phyloP scores from a whole-genome alignment of 2,113 vertebrate species.

The Labeo rohita region DNA sequence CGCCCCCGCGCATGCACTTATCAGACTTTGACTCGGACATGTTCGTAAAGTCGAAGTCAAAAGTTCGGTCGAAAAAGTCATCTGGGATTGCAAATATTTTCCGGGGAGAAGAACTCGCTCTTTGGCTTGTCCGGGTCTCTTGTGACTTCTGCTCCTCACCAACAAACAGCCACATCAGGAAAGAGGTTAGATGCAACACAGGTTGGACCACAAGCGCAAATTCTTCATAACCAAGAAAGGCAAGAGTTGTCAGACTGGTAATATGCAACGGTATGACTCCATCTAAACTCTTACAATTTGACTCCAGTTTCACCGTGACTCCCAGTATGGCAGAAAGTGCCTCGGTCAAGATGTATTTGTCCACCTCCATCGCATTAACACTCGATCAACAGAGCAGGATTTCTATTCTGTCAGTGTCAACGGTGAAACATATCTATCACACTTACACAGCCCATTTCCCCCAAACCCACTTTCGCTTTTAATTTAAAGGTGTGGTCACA shows the following conservation, averaged over 20 bases:
- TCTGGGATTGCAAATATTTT: conserved; percentile 30
- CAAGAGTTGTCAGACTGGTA: neutral
- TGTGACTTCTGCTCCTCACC: neutral
- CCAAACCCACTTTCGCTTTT: too few species aligned
- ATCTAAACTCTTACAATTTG: neutral
- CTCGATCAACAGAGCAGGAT: too few species aligned
- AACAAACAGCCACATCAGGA: conserved; percentile 7
- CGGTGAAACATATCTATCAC: too few species aligned
- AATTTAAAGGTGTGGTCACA: too few species aligned
- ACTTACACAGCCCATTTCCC: too few species aligned
- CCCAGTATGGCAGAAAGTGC: conserved; percentile 30
- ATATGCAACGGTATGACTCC: neutral
- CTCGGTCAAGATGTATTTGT: conserved; percentile 1
- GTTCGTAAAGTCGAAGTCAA: conserved; percentile 49
- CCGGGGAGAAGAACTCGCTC: fast-evolving
- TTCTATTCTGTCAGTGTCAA: too few species aligned
- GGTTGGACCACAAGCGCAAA: conserved; percentile 20
- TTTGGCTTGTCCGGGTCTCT: neutral
- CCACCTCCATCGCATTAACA: too few species aligned
- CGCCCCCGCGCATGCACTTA: conserved; percentile 30
- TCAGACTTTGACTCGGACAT: neutral
- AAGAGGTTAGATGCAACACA: conserved; percentile 12
- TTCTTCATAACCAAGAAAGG: neutral
- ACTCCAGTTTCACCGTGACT: neutral
- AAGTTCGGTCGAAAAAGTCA: conserved; percentile 28